Evolutionary conservation across 2,888 invertebrate genomes (phyloP), one percentile per base, ranked within the genome.

Genomic region (Hetaerina titia): DNA sequence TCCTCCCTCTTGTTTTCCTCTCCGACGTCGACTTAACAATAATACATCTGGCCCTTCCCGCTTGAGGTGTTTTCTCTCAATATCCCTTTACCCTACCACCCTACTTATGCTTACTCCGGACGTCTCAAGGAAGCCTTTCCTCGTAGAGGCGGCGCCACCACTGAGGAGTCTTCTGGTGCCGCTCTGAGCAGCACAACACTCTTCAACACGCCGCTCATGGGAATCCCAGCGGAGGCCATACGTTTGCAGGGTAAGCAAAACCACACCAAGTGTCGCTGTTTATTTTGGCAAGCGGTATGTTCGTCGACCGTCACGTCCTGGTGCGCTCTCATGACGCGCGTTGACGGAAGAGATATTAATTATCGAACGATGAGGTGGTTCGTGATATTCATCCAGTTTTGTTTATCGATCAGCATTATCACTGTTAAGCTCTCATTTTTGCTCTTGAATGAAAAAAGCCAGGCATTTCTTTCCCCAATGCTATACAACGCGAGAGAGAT

Each of bases 211-310:
- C 69, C 69, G 92, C 92, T 69, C 92, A 92, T 92, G 92, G 92
- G 92, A 92, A 92, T 92, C 92, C 92, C 92, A 92, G 92, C 92
- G 57, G 92, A 92, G 56, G 92, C 92, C 69, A 60, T 92, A 45
- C 69, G 92, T 45, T 69, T 92, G 92, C 74, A 92, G 92, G 92
- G 92, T 92, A 57, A 92, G 92, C 22, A 74, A n/a, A 60, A 63
- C 8, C 69, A 69, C 7, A 69, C 15, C 69, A 25, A 81, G 63
- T 81, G 81, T 81, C 81, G 25, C 13, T 25, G 31, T 81, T 81
- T 81, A 81, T 22, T 81, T 31, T 81, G 81, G 81, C 69, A 22
- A 69, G 69, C 69, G 19, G n/a, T 22, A 22, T 31, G 81, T 13
- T 81, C 81, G n/a, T 69, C 69, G 81, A 13, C 25, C 7, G 25